Conservation (phyloP, 2,888 invertebrate species). For the Spilosoma lubricipeda region DNA sequence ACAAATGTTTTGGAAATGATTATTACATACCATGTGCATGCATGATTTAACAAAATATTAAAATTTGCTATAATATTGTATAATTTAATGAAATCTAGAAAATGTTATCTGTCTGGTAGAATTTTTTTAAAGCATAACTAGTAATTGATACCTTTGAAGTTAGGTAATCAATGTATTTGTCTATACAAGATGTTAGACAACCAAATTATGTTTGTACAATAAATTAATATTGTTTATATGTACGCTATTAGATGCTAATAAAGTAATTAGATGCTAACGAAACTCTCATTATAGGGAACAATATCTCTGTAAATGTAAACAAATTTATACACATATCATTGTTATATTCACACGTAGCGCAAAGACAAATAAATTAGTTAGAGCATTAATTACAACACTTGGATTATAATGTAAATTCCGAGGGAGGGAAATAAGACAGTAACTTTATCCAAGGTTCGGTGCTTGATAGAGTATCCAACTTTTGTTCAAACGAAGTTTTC, state of each 20-base stretch:
- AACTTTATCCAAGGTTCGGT: conserved; percentile 57
- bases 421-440: conserved; percentile 40
- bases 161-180: not conserved
- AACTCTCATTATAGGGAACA: not conserved
- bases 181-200: not conserved
- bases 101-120: not conserved
- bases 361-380: conserved; percentile 26
- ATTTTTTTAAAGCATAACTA: not conserved
- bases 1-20: no score
- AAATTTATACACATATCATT: conserved; percentile 2
- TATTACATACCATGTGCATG: no score
- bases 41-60: no score
- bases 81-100: no score
- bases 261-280: not conserved
- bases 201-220: not conserved
- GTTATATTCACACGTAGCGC: conserved; percentile 23
- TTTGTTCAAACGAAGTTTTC: conserved; percentile 67
- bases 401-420: conserved; percentile 36
- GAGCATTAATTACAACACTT: conserved; percentile 36
- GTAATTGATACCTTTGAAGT: not conserved
- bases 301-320: not conserved
- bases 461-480: conserved; percentile 61
- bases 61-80: no score
- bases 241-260: not conserved
- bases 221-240: not conserved